Evolutionary conservation across 2,888 invertebrate species (phyloP), one percentile per base, ranked within the genome.

Genomic region (Drosophila subsilvestris): DNA sequence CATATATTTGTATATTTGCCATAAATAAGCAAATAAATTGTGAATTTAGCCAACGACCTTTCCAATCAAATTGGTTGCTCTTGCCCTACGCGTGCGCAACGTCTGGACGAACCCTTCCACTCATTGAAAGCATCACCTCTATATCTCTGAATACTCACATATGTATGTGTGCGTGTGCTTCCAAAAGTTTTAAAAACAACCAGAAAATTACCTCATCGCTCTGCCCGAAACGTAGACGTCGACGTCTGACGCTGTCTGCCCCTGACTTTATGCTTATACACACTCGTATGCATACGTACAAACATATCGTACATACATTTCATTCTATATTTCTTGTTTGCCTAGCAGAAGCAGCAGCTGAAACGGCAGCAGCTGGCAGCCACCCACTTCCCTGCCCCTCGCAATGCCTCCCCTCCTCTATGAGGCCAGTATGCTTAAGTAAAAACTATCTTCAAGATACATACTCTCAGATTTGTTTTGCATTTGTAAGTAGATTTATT

Each of bases 201-300:
- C 75, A 63, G 63, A 73, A 67, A 80, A 85, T 85, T 85, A 85
- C 85, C 85, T 85, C 85, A 85, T 85, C 89, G 89, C 59, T 60
- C 88, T 76, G 80, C 68, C 68, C 37, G 6, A 37, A 66, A 78
- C 69, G 66, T 54, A 43, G 63, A 44, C 60, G 75, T 43, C 65
- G 72, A 71, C 71, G 68, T 67, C 68, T 86, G 75, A 70, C 79
- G 79, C 66, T 67, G 70, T 60, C 79, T 81, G 83, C 82, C 83
- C 83, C 88, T 83, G 89, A 89, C 86, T 83, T 85, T 88, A 71
- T 53, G 68, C 75, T 56, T 29, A 44, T 67, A 22, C 51, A n/a
- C 20, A 18, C n/a, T 12, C 27, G 20, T 43, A 20, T 7, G 32
- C 32, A 20, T 7, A 47, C 32, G 44, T 47, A 56, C 25, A 44